Evolutionary conservation across 2,888 invertebrate species (phyloP).

Genomic region (Trissonchulus latispiculum): DNA sequence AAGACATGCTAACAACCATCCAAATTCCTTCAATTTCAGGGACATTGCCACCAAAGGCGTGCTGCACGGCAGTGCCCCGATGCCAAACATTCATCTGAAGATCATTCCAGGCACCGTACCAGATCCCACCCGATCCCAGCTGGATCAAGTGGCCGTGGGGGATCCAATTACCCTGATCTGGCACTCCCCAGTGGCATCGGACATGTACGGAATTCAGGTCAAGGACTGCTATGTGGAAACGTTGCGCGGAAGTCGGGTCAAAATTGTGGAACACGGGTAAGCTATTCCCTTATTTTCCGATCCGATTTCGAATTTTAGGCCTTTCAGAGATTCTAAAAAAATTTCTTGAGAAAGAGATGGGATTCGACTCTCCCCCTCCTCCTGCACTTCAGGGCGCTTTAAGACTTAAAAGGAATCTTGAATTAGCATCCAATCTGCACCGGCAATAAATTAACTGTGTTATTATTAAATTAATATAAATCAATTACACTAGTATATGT

Average conservation of each 20-base stretch:
- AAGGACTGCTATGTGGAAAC: constrained; percentile 30
- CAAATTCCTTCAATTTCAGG: constrained; percentile 27
- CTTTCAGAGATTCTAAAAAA: no score
- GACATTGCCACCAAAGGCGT: constrained; percentile 27
- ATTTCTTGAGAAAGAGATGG: no score
- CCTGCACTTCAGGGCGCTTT: no score
- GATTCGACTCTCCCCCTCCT: no score
- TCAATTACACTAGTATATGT: no score
- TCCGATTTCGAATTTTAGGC: no score
- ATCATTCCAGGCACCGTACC: constrained; percentile 26
- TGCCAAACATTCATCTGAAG: constrained; percentile 25
- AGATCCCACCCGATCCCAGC: neutral
- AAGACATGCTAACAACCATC: no score
- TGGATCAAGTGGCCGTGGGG: constrained; percentile 27
- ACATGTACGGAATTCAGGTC: constrained; percentile 30
- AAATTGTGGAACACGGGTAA: constrained; percentile 29
- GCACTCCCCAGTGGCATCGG: constrained; percentile 23
- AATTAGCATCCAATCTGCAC: no score
- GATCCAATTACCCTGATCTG: constrained; percentile 31
- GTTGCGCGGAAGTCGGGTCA: constrained; percentile 26
- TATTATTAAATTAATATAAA: no score
- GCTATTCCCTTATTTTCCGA: no score
- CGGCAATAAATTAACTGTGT: no score
- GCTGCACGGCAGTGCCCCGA: constrained; percentile 24
- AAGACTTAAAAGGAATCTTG: no score